Percentiles rank a stretch among this genome's conserved stretches.
These are phyloP conservation scores for Hydrozoanthus tunicans DNA, from an alignment of 64 coral and sea anemone genomes.

Conservation along the genomic window DNA sequence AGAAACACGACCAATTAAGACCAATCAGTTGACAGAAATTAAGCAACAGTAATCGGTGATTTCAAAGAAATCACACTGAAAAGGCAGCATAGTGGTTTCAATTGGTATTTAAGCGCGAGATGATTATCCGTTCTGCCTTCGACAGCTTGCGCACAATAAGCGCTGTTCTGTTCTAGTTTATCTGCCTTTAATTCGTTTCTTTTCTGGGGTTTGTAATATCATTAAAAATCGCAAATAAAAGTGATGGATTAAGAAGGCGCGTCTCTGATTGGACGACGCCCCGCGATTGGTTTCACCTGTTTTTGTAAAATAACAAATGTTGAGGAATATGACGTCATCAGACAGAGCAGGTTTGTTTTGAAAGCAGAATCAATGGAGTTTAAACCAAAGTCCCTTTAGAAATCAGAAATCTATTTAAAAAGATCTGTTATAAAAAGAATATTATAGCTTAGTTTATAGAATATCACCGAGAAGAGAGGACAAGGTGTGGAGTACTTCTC, in stretches of 20 bases:
- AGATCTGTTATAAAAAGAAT: neutral
- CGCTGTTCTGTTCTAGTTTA: neutral
- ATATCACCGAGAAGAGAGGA: neutral
- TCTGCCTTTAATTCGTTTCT: slow-evolving; percentile 7
- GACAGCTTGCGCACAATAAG: slow-evolving; percentile 24
- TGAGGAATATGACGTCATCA: slow-evolving; percentile 1
- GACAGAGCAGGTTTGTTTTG: neutral
- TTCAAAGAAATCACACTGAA: slow-evolving; percentile 28
- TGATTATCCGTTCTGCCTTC: neutral
- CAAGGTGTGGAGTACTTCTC: slow-evolving; percentile 16
- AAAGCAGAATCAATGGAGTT: neutral
- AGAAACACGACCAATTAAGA: slow-evolving; percentile 54
- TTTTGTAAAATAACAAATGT: slow-evolving; percentile 17
- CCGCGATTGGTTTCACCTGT: slow-evolving; percentile 26
- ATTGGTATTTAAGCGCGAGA: neutral
- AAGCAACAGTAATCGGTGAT: slow-evolving; percentile 47
- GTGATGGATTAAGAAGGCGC: slow-evolving; percentile 26
- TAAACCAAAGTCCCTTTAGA: neutral
- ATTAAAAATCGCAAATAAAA: slow-evolving; percentile 44
- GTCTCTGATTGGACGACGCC: neutral
- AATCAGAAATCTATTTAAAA: neutral
- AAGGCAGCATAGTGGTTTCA: neutral
- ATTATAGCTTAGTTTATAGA: neutral
- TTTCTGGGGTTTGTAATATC: slow-evolving; percentile 31
- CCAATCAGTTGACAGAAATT: slow-evolving; percentile 32